phyloP scores from a whole-genome alignment of 2,797 vertebrate species.

The Helarctos malayanus region DNA sequence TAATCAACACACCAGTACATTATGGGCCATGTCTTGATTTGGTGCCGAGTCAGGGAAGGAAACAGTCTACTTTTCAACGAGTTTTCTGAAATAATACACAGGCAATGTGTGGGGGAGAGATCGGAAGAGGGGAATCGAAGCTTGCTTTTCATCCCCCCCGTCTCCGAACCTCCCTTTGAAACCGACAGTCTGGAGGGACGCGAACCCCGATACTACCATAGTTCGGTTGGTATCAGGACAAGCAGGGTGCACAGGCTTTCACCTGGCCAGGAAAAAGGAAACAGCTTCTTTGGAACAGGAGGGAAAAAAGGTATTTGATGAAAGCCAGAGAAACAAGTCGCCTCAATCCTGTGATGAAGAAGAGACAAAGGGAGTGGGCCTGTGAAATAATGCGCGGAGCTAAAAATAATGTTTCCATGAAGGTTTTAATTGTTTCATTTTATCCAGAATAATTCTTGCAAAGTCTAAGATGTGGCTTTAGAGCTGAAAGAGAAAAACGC shows the following conservation, averaged over 20 bases:
- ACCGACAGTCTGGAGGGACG: neutral
- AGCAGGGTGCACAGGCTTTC: conserved; percentile 41
- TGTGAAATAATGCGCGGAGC: neutral
- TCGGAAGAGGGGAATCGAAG: conserved; percentile 17
- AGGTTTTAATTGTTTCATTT: conserved; percentile 45
- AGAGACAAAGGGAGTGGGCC: neutral
- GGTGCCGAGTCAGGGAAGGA: conserved; percentile 51
- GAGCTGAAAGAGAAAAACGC: conserved; percentile 30
- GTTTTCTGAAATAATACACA: conserved; percentile 60
- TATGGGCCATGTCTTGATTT: conserved; percentile 19
- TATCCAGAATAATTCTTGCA: neutral
- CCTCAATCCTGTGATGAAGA: conserved; percentile 38
- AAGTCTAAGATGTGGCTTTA: conserved; percentile 21
- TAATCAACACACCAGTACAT: conserved; percentile 52
- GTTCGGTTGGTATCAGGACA: neutral
- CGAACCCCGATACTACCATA: neutral
- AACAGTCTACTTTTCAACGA: conserved; percentile 60
- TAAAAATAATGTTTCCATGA: conserved; percentile 58
- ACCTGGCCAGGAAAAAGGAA: conserved; percentile 64
- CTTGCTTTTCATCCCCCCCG: conserved; percentile 38
- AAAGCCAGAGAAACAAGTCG: conserved; percentile 66
- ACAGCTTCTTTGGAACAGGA: conserved; percentile 44
- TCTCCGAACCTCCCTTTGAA: conserved; percentile 48
- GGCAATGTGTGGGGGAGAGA: neutral
- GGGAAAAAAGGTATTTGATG: neutral